These are phyloP conservation scores for Cettia cetti DNA, from an alignment of 2,113 vertebrate species.

Conservation along the genomic window DNA sequence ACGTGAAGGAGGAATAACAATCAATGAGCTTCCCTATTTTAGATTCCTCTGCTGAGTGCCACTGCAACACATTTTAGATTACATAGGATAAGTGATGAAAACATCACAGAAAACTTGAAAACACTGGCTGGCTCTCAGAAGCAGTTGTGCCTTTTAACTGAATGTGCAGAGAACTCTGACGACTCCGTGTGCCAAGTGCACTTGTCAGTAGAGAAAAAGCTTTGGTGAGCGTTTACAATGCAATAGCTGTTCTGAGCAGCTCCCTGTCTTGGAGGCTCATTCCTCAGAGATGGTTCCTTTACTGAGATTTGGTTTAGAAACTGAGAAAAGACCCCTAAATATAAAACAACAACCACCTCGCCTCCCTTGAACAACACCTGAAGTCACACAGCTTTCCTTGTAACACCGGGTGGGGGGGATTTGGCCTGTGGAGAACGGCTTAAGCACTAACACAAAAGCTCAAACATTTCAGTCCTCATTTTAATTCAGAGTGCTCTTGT, in stretches of 20 bases:
- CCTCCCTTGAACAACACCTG: background rate
- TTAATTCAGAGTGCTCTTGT: fast-evolving
- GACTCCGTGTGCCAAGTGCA: background rate
- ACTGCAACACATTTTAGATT: background rate
- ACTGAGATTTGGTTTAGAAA: background rate
- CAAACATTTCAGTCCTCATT: background rate
- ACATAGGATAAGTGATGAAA: background rate
- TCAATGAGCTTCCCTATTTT: background rate
- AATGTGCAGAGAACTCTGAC: background rate
- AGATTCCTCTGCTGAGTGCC: background rate
- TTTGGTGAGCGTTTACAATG: background rate
- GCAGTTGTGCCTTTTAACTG: background rate
- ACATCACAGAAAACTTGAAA: background rate
- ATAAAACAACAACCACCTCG: background rate
- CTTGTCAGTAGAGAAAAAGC: background rate
- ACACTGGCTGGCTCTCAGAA: background rate
- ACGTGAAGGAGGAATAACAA: background rate
- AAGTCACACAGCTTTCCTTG: background rate
- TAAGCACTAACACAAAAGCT: background rate
- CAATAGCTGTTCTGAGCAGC: background rate
- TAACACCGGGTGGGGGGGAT: background rate
- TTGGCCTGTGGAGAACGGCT: background rate
- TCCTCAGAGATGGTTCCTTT: background rate
- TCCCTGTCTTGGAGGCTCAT: background rate
- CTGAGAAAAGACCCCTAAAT: background rate